A percentile compares a stretch with the other conserved stretches of the same genome.
Evolutionary conservation across 2,113 vertebrate species (phyloP).

Genomic region (Hippocampus guttulatus): DNA sequence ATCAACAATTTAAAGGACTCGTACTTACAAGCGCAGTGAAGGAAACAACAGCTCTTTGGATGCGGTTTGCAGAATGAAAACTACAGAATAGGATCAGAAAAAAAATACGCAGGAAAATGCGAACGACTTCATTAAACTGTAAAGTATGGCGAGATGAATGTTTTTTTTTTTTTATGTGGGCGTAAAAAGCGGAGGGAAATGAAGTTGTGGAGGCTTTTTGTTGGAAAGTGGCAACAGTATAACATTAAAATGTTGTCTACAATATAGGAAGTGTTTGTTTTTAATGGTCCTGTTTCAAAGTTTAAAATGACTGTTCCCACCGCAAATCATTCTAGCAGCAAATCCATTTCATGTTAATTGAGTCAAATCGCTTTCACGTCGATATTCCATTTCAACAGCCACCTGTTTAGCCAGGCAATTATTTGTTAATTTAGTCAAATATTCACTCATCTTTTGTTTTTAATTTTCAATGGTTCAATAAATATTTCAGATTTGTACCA

Average conservation of each 20-base stretch:
- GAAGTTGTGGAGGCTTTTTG: neutral
- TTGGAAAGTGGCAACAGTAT: too few species aligned
- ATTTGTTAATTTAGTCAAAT: neutral
- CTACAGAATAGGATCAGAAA: neutral
- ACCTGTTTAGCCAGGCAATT: too few species aligned
- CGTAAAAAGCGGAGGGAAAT: neutral
- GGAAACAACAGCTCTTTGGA: slow-evolving; percentile 27
- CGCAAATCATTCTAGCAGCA: neutral
- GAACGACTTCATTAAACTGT: neutral
- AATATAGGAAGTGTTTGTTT: too few species aligned
- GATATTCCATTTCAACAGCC: neutral
- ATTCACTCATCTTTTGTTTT: neutral
- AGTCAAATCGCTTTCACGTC: neutral
- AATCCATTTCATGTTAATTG: neutral
- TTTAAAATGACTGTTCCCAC: neutral
- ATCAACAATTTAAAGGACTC: slow-evolving; percentile 47
- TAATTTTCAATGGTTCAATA: too few species aligned
- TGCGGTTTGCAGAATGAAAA: neutral
- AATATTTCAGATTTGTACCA: neutral
- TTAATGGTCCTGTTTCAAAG: neutral
- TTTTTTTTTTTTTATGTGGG: slow-evolving; percentile 12
- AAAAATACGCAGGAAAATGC: neutral
- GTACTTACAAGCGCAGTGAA: slow-evolving; percentile 44
- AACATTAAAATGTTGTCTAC: too few species aligned
- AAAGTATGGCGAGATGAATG: neutral